Base-by-base conservation (phyloP, 2,888 invertebrate genomes). In the Yponomeuta sedellus region DNA sequence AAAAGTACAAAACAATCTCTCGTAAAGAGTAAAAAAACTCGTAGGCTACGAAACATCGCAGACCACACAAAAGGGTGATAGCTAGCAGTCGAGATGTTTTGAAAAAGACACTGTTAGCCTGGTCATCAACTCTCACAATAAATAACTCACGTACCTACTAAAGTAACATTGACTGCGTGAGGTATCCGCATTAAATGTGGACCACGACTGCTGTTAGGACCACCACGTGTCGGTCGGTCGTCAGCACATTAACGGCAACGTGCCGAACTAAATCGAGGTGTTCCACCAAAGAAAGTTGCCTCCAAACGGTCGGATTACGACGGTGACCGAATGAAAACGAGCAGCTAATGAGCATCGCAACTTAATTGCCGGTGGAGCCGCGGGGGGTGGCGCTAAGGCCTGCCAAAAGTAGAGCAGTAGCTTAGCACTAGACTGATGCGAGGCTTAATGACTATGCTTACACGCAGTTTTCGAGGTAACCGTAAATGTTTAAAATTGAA, bases 321-420 rank as follows among this genome's bases (percentile, higher is more conserved):
- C 86, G 83, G 76, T 72, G 75, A 69, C 76, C 78, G 87, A 85
- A 88, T 86, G 86, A 81, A 79, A 88, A 87, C 83, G 82, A 80
- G 74, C 82, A 83, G 84, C 81, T 88, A 88, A 88, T 88, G 88
- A 88, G 85, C 81, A 80, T 78, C 78, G 82, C 81, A 70, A 83
- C 82, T 85, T 87, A 86, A 88, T 86, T 86, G 84, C 81, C 73
- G 76, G 63, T 16, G 40, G 20, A 44, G 44, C 44, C 44, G 63
- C 72, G 68, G 76, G 76, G 70, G 69, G 73, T 70, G 68, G 72
- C 75, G 70, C 72, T 73, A 34, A 34, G 73, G 71, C 75, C 16
- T 52, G 44, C 16, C 16, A 52, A 16, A 52, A 16, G 44, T 16
- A 52, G 16, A 52, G 44, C 44, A 52, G 44, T 52, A 52, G 2